Conservation (phyloP, 2,113 vertebrate species). For the Cavia porcellus region DNA sequence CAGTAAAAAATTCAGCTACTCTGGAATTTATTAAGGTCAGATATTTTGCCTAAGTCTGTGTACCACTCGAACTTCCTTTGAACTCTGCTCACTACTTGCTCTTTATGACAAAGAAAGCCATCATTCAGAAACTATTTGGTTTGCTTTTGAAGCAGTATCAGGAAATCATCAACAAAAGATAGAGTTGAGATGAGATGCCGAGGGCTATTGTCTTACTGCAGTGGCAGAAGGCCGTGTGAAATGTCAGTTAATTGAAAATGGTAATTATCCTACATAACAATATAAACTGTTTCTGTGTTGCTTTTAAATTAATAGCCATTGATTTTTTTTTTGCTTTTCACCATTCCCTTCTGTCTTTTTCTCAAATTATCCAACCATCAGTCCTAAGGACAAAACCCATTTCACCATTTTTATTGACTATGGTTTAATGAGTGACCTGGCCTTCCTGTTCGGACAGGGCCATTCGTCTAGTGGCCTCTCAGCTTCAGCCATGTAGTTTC, state of each 20-base stretch:
- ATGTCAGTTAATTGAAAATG: constrained; percentile 90
- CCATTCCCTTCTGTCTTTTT: constrained; percentile 84
- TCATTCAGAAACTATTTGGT: constrained; percentile 79
- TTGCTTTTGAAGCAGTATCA: constrained; percentile 85
- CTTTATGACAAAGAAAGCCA: constrained; percentile 84
- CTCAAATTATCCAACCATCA: constrained; percentile 86
- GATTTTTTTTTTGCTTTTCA: constrained; percentile 85
- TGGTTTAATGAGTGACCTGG: constrained; percentile 84
- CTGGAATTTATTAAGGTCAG: constrained; percentile 47
- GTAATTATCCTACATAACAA: constrained; percentile 88
- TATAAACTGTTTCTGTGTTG: constrained; percentile 86
- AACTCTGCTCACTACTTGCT: constrained; percentile 78
- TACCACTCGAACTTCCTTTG: constrained; percentile 86
- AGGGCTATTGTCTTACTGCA: constrained; percentile 85
- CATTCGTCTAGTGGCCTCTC: constrained; percentile 85
- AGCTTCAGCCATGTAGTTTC: constrained; percentile 77
- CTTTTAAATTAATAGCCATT: constrained; percentile 91
- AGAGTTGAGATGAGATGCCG: constrained; percentile 82
- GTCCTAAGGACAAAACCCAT: constrained; percentile 86
- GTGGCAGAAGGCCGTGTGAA: constrained; percentile 86
- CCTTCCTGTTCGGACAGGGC: constrained; percentile 84
- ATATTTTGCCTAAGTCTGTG: constrained; percentile 33
- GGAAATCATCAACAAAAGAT: constrained; percentile 84
- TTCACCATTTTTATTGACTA: constrained; percentile 87
- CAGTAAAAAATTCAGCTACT: constrained; percentile 33